A percentile compares a stretch with the other conserved stretches of the same genome.
These are phyloP conservation scores for Sarcophaga caerulescens DNA, from an alignment of 2,888 invertebrate species.

Conservation along the genomic window DNA sequence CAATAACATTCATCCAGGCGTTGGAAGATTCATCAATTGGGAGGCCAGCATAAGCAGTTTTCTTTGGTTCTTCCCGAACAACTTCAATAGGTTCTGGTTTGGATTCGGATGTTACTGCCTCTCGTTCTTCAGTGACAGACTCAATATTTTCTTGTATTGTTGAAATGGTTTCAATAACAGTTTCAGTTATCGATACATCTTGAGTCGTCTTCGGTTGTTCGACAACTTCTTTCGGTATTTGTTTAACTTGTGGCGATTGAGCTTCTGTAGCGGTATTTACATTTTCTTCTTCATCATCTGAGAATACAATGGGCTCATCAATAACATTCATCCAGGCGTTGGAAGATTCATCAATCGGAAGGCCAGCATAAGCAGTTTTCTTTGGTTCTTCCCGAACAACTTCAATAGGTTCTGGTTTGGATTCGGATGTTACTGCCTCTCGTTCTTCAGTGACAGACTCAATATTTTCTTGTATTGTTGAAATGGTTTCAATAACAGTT, in stretches of 20 bases:
- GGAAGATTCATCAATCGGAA: conserved; percentile 73
- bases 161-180: not conserved
- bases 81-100: not conserved
- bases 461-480: no score
- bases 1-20: no score
- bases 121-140: not conserved
- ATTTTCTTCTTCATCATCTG: conserved; percentile 75
- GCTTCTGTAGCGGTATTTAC: not conserved
- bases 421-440: not conserved
- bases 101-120: no score
- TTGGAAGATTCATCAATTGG: no score
- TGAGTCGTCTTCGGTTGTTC: conserved; percentile 35
- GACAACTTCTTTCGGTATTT: no score
- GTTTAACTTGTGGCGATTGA: no score
- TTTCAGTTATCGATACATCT: not conserved
- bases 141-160: not conserved
- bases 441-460: conserved; percentile 16
- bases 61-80: conserved; percentile 14
- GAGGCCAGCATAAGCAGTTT: no score
- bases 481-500: no score
- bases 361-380: conserved; percentile 71
- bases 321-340: conserved; percentile 76
- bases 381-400: conserved; percentile 39
- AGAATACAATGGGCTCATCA: conserved; percentile 78
- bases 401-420: not conserved